A percentile compares a stretch with the other conserved stretches of the same genome.
These are phyloP conservation scores for Cephalotes varians DNA, from an alignment of 2,888 invertebrate species.

Conservation along the genomic window DNA sequence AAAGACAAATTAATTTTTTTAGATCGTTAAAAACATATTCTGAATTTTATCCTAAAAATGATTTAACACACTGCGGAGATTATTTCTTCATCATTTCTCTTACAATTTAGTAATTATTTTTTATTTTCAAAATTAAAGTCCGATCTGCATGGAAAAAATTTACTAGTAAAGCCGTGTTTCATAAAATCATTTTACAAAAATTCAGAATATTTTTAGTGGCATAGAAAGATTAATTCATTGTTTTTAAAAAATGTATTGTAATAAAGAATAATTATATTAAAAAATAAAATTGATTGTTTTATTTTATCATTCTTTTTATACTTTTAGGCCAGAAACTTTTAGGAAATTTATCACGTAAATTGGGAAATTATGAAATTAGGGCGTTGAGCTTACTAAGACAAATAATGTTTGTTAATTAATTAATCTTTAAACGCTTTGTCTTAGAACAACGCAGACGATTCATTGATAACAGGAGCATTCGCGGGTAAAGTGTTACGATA, in stretches of 20 bases:
- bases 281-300: not conserved
- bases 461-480: constrained; percentile 27
- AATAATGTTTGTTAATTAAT: not conserved
- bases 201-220: not conserved
- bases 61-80: not conserved
- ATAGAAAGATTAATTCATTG: not conserved
- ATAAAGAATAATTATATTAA: not conserved
- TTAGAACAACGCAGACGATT: constrained; percentile 35
- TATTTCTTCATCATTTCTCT: not conserved
- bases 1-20: not conserved
- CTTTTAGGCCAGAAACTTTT: not conserved
- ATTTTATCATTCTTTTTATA: not conserved
- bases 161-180: not conserved
- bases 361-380: not conserved
- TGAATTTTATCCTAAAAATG: not conserved
- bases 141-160: not conserved
- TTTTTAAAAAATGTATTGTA: not conserved
- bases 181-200: not conserved
- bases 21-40: not conserved
- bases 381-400: not conserved
- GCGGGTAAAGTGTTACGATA: constrained; percentile 69
- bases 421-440: not conserved
- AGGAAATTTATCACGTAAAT: not conserved
- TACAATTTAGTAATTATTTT: too few relatives aligned
- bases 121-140: not conserved